Percentiles rank a stretch among this genome's conserved stretches.
These are phyloP conservation scores for Marmota monax DNA, from an alignment of 2,113 vertebrate species.

Conservation along the genomic window DNA sequence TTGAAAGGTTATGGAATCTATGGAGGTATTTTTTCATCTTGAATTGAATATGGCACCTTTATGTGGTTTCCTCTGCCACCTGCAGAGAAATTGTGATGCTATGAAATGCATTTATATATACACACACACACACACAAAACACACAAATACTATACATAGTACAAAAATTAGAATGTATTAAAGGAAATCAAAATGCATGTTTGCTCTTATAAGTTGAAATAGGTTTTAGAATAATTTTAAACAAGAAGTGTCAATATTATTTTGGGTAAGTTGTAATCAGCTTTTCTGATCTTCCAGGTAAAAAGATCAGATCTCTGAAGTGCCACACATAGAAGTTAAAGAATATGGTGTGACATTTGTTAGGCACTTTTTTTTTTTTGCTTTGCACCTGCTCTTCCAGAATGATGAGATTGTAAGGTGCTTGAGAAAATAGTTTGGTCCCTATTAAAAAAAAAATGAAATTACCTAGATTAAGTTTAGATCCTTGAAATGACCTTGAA, in stretches of 20 bases:
- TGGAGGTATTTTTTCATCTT: slow-evolving; percentile 62
- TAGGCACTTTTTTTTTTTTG: background rate
- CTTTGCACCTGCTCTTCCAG: background rate
- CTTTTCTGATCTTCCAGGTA: background rate
- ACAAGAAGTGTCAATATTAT: background rate
- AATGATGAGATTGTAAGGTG: background rate
- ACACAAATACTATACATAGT: slow-evolving; percentile 6
- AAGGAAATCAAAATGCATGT: background rate
- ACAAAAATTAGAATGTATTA: background rate
- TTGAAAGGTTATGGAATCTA: background rate
- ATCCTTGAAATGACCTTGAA: slow-evolving; percentile 51
- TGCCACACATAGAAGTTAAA: background rate
- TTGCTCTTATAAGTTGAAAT: background rate
- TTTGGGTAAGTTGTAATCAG: slow-evolving; percentile 18
- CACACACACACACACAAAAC: too few relatives aligned
- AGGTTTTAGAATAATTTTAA: background rate
- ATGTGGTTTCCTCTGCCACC: background rate
- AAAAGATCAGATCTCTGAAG: background rate
- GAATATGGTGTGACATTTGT: background rate
- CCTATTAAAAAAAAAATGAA: slow-evolving; percentile 16
- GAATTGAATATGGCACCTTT: slow-evolving; percentile 44
- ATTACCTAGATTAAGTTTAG: slow-evolving; percentile 51
- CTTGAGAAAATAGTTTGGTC: slow-evolving; percentile 37
- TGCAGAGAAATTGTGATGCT: background rate
- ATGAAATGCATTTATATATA: background rate